phyloP scores from a whole-genome alignment of 1,140 invertebrate genomes.

The Gonioctena quinquepunctata region DNA sequence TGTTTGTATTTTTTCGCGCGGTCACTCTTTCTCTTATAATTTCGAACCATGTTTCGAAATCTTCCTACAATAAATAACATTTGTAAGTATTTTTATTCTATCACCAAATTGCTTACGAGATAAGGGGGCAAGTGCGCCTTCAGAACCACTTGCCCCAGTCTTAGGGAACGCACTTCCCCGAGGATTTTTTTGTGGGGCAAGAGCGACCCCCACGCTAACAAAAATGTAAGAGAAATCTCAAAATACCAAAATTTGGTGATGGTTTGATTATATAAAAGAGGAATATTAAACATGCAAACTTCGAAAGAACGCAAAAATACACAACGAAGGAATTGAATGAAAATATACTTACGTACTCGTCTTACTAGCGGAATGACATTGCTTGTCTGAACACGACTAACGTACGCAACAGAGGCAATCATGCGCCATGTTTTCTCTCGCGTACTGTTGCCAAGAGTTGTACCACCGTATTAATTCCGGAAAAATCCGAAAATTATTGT shows the following conservation, averaged over 20 bases:
- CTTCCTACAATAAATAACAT: neutral
- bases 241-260: neutral
- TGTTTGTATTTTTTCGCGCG: conserved; percentile 23
- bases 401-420: neutral
- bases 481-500: too few relatives aligned
- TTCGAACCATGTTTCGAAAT: conserved; percentile 15
- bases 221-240: neutral
- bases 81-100: neutral
- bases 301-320: neutral
- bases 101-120: neutral
- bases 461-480: neutral
- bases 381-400: neutral
- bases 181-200: neutral
- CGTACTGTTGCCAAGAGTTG: neutral
- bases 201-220: neutral
- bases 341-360: neutral
- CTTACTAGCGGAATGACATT: neutral
- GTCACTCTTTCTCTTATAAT: conserved; percentile 14
- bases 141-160: neutral
- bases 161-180: neutral
- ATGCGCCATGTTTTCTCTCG: neutral
- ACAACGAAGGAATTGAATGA: neutral
- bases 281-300: neutral
- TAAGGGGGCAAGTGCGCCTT: neutral
- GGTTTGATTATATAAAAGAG: neutral